Evolutionary conservation across 2,113 vertebrate species (phyloP).

Genomic region (Argyrosomus japonicus): DNA sequence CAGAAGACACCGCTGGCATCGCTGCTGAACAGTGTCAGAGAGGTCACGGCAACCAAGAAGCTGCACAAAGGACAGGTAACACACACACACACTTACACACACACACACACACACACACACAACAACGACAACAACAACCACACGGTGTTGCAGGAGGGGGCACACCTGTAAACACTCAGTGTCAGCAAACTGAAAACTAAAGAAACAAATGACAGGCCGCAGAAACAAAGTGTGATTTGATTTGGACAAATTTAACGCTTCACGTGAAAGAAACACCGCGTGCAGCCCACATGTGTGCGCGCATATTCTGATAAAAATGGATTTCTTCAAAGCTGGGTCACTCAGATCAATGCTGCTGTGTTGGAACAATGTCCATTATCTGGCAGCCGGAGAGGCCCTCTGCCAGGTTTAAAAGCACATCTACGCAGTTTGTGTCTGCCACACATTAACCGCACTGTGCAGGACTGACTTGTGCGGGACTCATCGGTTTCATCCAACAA

Average conservation of each 20-base stretch:
- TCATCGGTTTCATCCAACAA: not conserved
- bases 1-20: conserved; percentile 62
- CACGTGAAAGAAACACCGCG: not conserved
- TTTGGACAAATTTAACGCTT: conserved; percentile 27
- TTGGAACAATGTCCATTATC: conserved; percentile 67
- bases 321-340: conserved; percentile 75
- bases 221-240: conserved; percentile 1
- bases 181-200: conserved; percentile 19
- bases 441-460: not conserved
- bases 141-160: conserved; percentile 30
- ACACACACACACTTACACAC: not conserved
- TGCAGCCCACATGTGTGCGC: conserved; percentile 51
- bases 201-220: not conserved
- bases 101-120: too few relatives aligned
- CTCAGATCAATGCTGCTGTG: conserved; percentile 69
- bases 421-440: not conserved
- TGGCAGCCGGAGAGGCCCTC: conserved; percentile 21
- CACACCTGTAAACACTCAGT: conserved; percentile 41
- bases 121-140: conserved; percentile 16
- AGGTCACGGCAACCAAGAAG: conserved; percentile 67
- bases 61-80: conserved; percentile 67
- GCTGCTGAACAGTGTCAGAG: conserved; percentile 58
- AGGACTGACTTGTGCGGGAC: not conserved
- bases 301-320: conserved; percentile 59
- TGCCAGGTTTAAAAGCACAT: conserved; percentile 16